Conservation (phyloP, 2,113 vertebrate species). For the Bubalus kerabau region DNA sequence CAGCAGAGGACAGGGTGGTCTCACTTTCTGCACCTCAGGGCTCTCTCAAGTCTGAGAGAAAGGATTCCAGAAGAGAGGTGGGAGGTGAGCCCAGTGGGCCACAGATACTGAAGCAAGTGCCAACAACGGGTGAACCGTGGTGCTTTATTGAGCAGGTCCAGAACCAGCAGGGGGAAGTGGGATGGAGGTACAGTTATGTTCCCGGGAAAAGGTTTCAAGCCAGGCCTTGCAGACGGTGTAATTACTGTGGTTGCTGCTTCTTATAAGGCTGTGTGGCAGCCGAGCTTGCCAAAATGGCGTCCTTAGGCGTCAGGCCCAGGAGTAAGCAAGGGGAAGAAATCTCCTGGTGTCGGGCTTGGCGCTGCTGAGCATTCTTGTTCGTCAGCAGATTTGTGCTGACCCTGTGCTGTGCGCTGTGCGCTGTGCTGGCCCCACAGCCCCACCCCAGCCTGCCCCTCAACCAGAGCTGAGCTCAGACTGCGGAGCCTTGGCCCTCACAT, state of each 20-base stretch:
- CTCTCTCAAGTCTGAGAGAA: background rate
- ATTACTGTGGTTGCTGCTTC: background rate
- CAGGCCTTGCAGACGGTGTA: background rate
- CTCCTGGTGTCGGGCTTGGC: background rate
- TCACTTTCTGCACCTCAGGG: background rate
- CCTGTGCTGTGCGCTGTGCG: rapidly evolving
- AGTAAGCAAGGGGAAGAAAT: background rate
- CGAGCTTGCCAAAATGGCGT: background rate
- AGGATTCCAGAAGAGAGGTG: background rate
- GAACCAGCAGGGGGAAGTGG: constrained; percentile 19
- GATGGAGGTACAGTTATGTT: background rate
- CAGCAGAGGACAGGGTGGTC: background rate
- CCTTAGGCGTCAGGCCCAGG: background rate
- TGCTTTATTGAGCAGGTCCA: constrained; percentile 49
- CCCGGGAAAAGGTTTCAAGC: background rate
- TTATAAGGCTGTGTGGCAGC: background rate
- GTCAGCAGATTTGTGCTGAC: rapidly evolving
- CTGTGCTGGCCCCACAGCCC: background rate
- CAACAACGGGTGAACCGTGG: background rate
- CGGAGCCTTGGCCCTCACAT: background rate
- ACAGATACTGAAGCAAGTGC: background rate
- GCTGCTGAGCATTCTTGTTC: background rate
- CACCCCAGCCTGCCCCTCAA: background rate
- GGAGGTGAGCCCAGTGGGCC: background rate
- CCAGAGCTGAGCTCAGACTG: background rate